Conservation (phyloP, 2,888 invertebrate species). For the Agrypnus murinus region DNA sequence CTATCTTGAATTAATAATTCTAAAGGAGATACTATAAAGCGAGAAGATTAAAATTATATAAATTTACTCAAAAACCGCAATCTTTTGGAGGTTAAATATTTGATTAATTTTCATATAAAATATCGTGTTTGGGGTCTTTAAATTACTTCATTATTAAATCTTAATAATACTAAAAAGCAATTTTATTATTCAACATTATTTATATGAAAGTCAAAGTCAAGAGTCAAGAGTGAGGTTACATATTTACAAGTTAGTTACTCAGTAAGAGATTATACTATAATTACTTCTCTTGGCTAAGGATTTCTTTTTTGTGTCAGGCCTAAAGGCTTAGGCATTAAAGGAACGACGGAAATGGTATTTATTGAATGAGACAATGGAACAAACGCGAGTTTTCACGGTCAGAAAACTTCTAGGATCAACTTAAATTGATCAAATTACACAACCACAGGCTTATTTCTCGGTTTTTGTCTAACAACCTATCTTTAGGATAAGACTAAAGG, state of each 20-base stretch:
- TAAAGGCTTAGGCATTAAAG: constrained; percentile 4
- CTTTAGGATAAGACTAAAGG: constrained; percentile 18
- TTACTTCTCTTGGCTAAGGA: constrained; percentile 8
- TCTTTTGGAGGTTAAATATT: background rate
- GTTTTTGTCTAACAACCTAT: constrained; percentile 17
- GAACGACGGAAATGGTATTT: constrained; percentile 27
- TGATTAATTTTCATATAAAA: background rate
- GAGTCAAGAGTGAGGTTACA: constrained; percentile 24
- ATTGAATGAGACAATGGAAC: constrained; percentile 35
- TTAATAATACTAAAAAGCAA: background rate
- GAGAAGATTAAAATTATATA: background rate
- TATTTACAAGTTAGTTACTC: constrained; percentile 12
- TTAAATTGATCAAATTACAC: constrained; percentile 39
- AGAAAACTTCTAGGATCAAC: constrained; percentile 34
- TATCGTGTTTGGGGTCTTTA: background rate
- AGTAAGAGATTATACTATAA: constrained; percentile 13
- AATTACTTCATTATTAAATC: background rate
- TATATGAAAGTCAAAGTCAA: constrained; percentile 12
- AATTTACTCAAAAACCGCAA: background rate
- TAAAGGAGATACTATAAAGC: too few relatives aligned
- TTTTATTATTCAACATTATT: background rate
- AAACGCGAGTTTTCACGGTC: constrained; percentile 38
- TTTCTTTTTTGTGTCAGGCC: constrained; percentile 7
- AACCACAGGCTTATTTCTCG: constrained; percentile 33
- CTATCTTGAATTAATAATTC: too few relatives aligned